phyloP scores from a whole-genome alignment of 1,140 invertebrate species.

The Micrasema longulum region DNA sequence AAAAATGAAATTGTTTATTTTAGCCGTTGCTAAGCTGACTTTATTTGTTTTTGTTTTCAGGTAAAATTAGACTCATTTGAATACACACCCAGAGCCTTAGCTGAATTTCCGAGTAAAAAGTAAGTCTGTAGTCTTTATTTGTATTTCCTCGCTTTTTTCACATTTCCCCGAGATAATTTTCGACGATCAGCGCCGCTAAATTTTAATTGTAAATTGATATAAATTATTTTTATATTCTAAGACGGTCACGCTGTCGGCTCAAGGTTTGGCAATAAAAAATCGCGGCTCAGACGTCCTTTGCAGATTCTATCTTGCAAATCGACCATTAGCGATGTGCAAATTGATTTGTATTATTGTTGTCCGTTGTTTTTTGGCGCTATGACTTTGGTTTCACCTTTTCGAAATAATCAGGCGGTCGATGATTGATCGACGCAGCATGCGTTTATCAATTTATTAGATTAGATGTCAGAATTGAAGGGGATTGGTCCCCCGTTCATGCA shows the following conservation, averaged over 20 bases:
- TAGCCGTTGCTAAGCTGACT: too few species aligned
- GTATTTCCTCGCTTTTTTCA: too few species aligned
- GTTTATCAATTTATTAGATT: conserved; percentile 15
- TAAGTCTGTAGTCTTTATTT: too few species aligned
- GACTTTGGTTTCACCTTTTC: conserved; percentile 26
- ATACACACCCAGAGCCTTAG: too few species aligned
- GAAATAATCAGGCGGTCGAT: not conserved
- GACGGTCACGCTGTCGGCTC: not conserved
- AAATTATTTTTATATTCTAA: conserved; percentile 10
- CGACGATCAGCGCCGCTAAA: not conserved
- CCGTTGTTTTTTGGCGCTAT: conserved; percentile 3
- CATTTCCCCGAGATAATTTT: not conserved
- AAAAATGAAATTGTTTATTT: too few species aligned
- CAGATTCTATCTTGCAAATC: not conserved
- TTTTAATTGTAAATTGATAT: conserved; percentile 25
- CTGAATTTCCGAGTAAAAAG: too few species aligned
- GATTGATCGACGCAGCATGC: conserved; percentile 17
- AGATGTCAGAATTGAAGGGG: not conserved
- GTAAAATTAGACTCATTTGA: too few species aligned
- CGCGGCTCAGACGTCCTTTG: conserved; percentile 5
- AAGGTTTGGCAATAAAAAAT: not conserved
- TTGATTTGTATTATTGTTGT: conserved; percentile 15
- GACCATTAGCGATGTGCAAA: not conserved
- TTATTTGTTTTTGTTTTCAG: too few species aligned
- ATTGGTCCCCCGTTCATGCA: not conserved